These are phyloP conservation scores for Bombus sibiricus DNA, from an alignment of 1,140 invertebrate species.

Conservation along the genomic window DNA sequence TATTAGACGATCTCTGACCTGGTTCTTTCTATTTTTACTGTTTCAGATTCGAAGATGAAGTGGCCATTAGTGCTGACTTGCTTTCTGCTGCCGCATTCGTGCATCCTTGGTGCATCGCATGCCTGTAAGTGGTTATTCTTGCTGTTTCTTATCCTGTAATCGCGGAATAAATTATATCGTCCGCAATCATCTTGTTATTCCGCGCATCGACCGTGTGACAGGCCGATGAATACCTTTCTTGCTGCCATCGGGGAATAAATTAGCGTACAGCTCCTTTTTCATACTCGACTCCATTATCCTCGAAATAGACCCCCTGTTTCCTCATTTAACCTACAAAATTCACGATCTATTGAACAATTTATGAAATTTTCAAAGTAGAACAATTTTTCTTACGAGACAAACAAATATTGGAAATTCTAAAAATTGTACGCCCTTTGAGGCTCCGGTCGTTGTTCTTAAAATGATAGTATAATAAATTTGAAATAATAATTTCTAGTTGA, in stretches of 20 bases:
- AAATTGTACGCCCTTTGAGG: no score
- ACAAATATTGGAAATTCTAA: not conserved
- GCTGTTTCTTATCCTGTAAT: conserved; percentile 22
- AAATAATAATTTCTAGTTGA: no score
- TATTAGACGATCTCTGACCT: not conserved
- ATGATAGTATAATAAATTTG: no score
- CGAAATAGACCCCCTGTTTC: not conserved
- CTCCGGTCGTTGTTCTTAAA: no score
- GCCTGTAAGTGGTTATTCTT: conserved; percentile 68
- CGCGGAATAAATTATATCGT: conserved; percentile 44
- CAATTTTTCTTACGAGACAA: no score
- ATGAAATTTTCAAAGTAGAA: not conserved
- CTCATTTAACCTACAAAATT: not conserved
- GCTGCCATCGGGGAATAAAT: not conserved
- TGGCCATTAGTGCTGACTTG: conserved; percentile 75
- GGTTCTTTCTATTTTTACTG: conserved; percentile 32
- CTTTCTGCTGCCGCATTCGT: conserved; percentile 73
- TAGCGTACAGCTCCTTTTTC: not conserved
- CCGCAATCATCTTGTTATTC: conserved; percentile 30
- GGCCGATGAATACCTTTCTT: conserved; percentile 7
- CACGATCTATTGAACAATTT: not conserved
- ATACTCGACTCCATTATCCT: not conserved
- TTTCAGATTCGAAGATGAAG: conserved; percentile 79
- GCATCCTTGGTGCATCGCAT: conserved; percentile 73
- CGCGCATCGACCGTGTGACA: conserved; percentile 31